Evolutionary conservation across 2,888 invertebrate species (phyloP), one percentile per base, ranked within the genome.

Genomic region (Ochropleura leucogaster): DNA sequence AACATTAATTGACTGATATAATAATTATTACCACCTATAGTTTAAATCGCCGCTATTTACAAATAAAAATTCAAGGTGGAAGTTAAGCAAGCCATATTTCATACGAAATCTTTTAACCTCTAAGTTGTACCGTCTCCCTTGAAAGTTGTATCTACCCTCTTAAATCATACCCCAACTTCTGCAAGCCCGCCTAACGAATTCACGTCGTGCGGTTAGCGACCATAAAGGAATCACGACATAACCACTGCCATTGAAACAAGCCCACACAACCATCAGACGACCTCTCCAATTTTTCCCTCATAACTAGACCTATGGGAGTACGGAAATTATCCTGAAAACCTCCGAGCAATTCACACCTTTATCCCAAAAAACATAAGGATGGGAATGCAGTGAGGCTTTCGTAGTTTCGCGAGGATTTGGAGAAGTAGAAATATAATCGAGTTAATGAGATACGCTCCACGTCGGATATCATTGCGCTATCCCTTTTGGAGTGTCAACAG

Each of bases 351-450:
- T 75, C 62, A 72, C 64, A 55, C 40, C 85, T 79, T 40, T 87
- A 85, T 20, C 0, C 3, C 0, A 0, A 6, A 6, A 3, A 0
- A 0, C 0, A 40, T 77, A 85, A 81, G 78, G 79, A 49, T 40
- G 8, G 65, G 16, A 60, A 72, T 87, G 44, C 40, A 14, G 18
- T 64, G 59, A 18, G 14, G 18, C 0, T 59, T 14, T 12, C 0
- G 44, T 66, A 68, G 78, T 82, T 84, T 86, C 72, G 44, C 64
- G 57, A 77, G 75, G 71, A 74, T 83, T 81, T 79, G 63, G 88
- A 88, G 83, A 86, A 88, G 87, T 89, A 91, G 88, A 87, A 89
- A 91, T 87, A 91, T 92, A 93, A 93, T 93, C 89, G 89, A 91
- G 90, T 90, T 90, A 93, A 93, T 93, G 93, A 92, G 92, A 92